Percentiles rank a stretch among this genome's conserved stretches.
Evolutionary conservation across 2,113 vertebrate species (phyloP).

Genomic region (Eolophus roseicapilla): DNA sequence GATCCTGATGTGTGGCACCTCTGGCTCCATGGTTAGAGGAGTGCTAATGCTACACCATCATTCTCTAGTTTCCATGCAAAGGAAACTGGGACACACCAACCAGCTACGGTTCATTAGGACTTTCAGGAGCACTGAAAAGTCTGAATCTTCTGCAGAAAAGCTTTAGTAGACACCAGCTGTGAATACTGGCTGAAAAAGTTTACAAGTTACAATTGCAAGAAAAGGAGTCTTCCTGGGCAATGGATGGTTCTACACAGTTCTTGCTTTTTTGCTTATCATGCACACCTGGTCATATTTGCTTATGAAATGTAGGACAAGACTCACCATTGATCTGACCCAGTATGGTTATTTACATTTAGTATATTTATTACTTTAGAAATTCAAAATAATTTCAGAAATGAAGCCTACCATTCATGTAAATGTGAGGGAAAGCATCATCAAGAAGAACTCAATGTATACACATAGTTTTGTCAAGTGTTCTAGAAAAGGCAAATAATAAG

Average conservation of each 20-base stretch:
- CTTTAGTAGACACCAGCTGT: background rate
- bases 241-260: background rate
- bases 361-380: background rate
- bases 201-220: background rate
- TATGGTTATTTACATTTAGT: background rate
- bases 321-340: background rate
- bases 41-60: background rate
- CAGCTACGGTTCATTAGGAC: background rate
- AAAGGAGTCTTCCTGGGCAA: background rate
- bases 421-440: background rate
- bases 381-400: background rate
- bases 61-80: background rate
- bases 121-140: background rate
- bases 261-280: background rate
- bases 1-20: background rate
- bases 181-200: background rate
- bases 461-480: background rate
- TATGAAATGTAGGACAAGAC: background rate
- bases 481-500: conserved; percentile 6
- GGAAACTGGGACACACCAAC: background rate
- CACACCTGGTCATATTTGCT: background rate
- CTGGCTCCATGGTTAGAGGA: background rate
- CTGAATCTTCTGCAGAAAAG: background rate
- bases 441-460: background rate
- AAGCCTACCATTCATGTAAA: background rate